phyloP scores from a whole-genome alignment of 2,797 vertebrate genomes.

The Xenentodon cancila region DNA sequence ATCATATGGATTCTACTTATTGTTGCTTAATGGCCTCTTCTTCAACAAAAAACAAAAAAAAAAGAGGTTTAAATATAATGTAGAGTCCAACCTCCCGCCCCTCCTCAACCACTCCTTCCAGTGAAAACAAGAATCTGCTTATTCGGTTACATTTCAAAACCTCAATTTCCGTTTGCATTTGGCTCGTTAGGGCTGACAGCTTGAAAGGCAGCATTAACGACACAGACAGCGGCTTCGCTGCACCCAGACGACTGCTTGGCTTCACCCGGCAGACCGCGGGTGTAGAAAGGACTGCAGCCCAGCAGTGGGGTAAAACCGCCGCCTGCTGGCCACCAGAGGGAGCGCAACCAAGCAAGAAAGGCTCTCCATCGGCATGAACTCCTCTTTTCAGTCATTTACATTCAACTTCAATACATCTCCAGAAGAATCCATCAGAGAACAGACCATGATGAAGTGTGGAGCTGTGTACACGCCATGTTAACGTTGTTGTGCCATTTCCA shows the following conservation, averaged over 20 bases:
- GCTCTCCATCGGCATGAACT: no score
- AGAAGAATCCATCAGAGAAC: no score
- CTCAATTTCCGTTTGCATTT: conserved; percentile 70
- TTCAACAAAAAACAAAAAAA: conserved; percentile 13
- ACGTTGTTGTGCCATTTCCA: no score
- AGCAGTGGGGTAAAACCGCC: conserved; percentile 53
- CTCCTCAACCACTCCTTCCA: conserved; percentile 12
- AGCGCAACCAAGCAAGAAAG: conserved; percentile 1
- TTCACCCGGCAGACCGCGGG: neutral
- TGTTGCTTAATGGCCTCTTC: conserved; percentile 71
- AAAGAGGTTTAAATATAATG: conserved; percentile 66
- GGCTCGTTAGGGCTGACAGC: conserved; percentile 62
- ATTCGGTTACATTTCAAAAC: conserved; percentile 73
- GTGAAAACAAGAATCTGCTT: conserved; percentile 59
- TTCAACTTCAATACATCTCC: no score
- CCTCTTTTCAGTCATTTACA: no score
- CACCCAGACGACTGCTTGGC: conserved; percentile 9
- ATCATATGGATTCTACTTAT: conserved; percentile 76
- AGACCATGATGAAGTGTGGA: no score
- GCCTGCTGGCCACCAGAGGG: conserved; percentile 55
- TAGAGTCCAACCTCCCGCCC: conserved; percentile 25
- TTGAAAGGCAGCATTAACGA: conserved; percentile 69
- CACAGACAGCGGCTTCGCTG: conserved; percentile 25
- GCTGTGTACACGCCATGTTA: no score
- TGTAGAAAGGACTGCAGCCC: neutral